Base-by-base conservation (phyloP, 2,888 invertebrate genomes). In the Ligdia adustata region DNA sequence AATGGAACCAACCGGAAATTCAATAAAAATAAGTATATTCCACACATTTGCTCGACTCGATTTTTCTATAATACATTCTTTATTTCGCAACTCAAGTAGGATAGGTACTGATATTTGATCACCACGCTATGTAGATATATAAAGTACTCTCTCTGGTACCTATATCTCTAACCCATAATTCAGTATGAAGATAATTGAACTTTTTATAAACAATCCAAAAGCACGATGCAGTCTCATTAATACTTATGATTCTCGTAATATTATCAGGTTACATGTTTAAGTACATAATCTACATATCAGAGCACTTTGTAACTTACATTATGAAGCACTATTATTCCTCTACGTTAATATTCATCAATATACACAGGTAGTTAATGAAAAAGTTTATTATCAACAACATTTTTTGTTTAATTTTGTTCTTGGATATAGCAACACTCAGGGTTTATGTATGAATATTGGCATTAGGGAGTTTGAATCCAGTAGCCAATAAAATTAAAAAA, bases 221-320 rank as follows among this genome's bases (percentile, higher is more conserved):
- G 40, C 43, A 54, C 50, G 60, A 41, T 33, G 45, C 29, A 13
- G 16, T 12, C 35, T 22, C 13, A 24, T 20, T 12, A 15, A 29
- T 40, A 22, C 7, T 14, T 24, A 32, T 11, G 16, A 59, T 57
- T 62, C 44, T 59, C 55, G 52, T 67, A 67, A 64, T 60, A 66
- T 74, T 75, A 72, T 66, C 72, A 65, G 82, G 79, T 72, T 84
- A 85, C 73, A 81, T 56, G 58, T 82, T 55, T 87, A 88, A 88
- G 88, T 88, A 88, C 86, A 82, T 73, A 72, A 66, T 69, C 78
- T 81, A 82, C 74, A 58, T 73, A 71, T 72, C 75, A 77, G 82
- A 83, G 83, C 82, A 82, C 79, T 79, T 71, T 51, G 52, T 52
- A 50, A 43, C 43, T 43, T 50, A 49, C 47, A 50, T 41, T 32